Evolutionary conservation across 2,797 vertebrate species (phyloP).

Genomic region (Halcyon leucocephala): DNA sequence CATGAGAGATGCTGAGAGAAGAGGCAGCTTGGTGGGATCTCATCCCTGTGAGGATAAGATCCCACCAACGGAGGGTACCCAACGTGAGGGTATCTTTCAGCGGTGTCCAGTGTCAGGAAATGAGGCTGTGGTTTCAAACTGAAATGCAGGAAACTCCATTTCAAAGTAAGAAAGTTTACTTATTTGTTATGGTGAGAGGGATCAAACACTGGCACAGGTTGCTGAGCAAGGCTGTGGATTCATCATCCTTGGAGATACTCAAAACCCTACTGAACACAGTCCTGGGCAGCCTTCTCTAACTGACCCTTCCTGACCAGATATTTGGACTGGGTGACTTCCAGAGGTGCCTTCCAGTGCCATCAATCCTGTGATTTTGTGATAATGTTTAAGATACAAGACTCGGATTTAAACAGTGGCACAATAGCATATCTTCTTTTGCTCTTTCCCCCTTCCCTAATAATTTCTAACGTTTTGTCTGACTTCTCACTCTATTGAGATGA

Average conservation of each 20-base stretch:
- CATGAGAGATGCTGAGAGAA: background rate
- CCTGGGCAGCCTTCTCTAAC: background rate
- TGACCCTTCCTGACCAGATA: background rate
- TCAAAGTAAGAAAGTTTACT: background rate
- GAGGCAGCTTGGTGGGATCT: background rate
- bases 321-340: background rate
- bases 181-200: background rate
- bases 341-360: background rate
- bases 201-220: background rate
- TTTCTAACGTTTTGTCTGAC: background rate
- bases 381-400: background rate
- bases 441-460: background rate
- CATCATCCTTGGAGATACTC: background rate
- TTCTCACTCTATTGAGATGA: background rate
- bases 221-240: background rate
- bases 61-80: background rate
- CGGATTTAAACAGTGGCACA: background rate
- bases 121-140: background rate
- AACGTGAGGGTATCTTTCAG: background rate
- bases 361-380: background rate
- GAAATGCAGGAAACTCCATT: background rate
- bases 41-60: too few species aligned
- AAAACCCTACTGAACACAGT: background rate
- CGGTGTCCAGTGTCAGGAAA: background rate
- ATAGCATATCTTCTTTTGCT: fast-evolving